phyloP scores from a whole-genome alignment of 2,113 vertebrate species.

The Gymnarchus niloticus region DNA sequence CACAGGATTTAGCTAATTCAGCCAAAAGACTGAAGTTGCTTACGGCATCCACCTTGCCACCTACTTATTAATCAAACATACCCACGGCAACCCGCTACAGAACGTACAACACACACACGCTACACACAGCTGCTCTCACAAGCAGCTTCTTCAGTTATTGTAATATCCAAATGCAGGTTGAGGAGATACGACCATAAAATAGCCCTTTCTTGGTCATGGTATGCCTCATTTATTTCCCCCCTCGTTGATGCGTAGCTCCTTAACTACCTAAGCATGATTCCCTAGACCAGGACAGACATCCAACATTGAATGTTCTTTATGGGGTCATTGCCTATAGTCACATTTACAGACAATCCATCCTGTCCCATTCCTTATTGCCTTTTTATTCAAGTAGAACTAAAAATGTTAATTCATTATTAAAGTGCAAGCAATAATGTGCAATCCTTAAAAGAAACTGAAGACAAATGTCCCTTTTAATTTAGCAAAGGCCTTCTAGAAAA shows the following conservation, averaged over 20 bases:
- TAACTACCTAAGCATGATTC: background rate
- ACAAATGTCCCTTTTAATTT: background rate
- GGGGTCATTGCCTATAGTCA: background rate
- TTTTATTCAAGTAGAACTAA: background rate
- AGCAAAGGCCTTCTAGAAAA: background rate
- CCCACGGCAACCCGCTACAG: background rate
- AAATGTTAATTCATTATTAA: background rate
- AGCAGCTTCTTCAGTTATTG: background rate
- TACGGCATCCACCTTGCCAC: background rate
- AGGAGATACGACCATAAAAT: background rate
- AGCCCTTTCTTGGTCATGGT: background rate
- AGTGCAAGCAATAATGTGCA: background rate
- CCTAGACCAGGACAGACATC: background rate
- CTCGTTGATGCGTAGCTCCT: background rate
- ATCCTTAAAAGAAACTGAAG: background rate
- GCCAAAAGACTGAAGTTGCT: background rate
- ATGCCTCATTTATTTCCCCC: no score
- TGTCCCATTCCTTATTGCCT: background rate
- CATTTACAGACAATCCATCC: background rate
- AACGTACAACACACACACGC: background rate
- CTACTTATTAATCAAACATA: background rate
- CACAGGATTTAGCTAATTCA: background rate
- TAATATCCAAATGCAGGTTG: background rate
- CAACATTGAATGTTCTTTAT: background rate
- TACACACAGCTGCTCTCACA: no score